Evolutionary conservation across 2,888 invertebrate species (phyloP).

Genomic region (Dynastes tityus): DNA sequence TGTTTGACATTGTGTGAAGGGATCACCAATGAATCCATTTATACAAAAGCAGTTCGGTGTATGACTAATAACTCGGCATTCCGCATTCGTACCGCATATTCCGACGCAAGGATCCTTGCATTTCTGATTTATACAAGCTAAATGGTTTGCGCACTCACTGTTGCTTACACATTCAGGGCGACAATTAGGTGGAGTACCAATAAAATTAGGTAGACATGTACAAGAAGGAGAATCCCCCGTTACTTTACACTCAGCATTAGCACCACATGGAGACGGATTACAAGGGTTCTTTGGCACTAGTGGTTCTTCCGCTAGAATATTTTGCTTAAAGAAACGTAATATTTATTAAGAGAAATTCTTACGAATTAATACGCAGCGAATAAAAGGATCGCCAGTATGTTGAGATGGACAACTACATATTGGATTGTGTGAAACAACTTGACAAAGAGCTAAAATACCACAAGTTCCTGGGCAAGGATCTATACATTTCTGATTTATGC

Average conservation of each 20-base stretch:
- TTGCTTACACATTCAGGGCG: slow-evolving; percentile 87
- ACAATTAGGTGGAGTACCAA: slow-evolving; percentile 83
- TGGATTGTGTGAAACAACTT: slow-evolving; percentile 86
- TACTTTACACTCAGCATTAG: slow-evolving; percentile 82
- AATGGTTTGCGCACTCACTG: slow-evolving; percentile 79
- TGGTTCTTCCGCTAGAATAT: slow-evolving; percentile 60
- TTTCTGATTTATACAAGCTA: slow-evolving; percentile 84
- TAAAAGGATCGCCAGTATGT: slow-evolving; percentile 84
- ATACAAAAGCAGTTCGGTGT: slow-evolving; percentile 82
- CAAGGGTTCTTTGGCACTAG: slow-evolving; percentile 77
- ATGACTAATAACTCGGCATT: slow-evolving; percentile 84
- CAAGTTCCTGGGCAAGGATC: slow-evolving; percentile 90
- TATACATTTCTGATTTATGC: slow-evolving; percentile 84
- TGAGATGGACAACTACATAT: slow-evolving; percentile 82
- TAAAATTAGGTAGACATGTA: slow-evolving; percentile 79
- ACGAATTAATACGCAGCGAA: slow-evolving; percentile 76
- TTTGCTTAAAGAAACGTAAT: slow-evolving; percentile 53
- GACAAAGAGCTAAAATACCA: slow-evolving; percentile 82
- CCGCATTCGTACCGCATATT: slow-evolving; percentile 81
- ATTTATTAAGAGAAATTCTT: slow-evolving; percentile 58
- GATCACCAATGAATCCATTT: slow-evolving; percentile 82
- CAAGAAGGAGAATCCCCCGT: slow-evolving; percentile 81
- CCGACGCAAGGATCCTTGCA: slow-evolving; percentile 83
- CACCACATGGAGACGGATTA: slow-evolving; percentile 86
- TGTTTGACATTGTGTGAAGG: slow-evolving; percentile 78